Conservation (phyloP, 2,888 invertebrate genomes). For the Pterobdella sp. region DNA sequence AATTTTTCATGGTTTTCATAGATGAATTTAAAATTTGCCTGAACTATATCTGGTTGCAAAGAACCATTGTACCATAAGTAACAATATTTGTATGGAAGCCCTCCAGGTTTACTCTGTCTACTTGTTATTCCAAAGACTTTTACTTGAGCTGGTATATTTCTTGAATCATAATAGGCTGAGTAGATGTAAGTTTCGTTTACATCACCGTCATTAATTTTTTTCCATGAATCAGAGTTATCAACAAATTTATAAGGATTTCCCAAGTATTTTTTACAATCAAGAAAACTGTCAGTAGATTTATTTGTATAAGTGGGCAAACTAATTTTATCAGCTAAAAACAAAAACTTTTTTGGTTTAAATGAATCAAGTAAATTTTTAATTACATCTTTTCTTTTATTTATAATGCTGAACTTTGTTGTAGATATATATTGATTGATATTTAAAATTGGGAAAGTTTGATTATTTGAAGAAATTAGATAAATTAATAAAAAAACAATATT, state of each 20-base stretch:
- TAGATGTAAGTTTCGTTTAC: conserved; percentile 31
- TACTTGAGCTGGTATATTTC: conserved; percentile 10
- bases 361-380: not conserved
- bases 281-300: not conserved
- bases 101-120: conserved; percentile 5
- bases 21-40: conserved; percentile 29
- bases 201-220: conserved; percentile 14
- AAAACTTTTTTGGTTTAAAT: conserved; percentile 15
- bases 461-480: not conserved
- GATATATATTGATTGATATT: not conserved
- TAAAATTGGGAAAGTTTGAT: not conserved
- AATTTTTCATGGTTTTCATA: conserved; percentile 33
- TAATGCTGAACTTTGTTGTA: not conserved
- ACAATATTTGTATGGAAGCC: conserved; percentile 28
- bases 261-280: not conserved
- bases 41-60: conserved; percentile 3
- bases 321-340: not conserved
- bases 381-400: not conserved
- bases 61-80: conserved; percentile 30
- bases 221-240: conserved; percentile 1
- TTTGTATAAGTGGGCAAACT: not conserved
- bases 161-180: conserved; percentile 32
- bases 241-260: not conserved
- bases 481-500: not conserved
- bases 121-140: conserved; percentile 28